These are phyloP conservation scores for Caenorhabditis tropicalis DNA, from an alignment of 1,140 invertebrate genomes.

Conservation along the genomic window DNA sequence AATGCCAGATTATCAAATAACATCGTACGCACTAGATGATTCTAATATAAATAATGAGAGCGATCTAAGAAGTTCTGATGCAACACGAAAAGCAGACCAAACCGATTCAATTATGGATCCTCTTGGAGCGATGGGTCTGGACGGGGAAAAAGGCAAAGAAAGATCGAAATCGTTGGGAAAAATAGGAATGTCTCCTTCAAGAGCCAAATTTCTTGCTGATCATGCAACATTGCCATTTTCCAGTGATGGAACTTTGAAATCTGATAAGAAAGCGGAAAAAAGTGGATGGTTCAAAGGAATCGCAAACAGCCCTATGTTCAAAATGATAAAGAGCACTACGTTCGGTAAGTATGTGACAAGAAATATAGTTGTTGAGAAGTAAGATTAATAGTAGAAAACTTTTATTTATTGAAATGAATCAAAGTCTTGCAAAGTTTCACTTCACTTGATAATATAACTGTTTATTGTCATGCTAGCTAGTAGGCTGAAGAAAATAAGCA, in stretches of 20 bases:
- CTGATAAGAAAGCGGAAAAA: constrained; percentile 55
- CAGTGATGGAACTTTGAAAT: constrained; percentile 51
- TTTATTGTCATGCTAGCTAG: too few species aligned
- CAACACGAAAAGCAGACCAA: too few species aligned
- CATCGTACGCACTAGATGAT: background rate
- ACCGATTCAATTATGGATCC: constrained; percentile 17
- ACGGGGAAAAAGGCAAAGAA: background rate
- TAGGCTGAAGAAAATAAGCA: too few species aligned
- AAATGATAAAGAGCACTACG: constrained; percentile 64
- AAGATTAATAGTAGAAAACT: background rate
- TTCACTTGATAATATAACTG: too few species aligned
- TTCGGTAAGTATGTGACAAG: constrained; percentile 58
- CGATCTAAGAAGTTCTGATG: background rate
- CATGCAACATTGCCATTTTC: constrained; percentile 62
- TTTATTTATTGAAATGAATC: too few species aligned
- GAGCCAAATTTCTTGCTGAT: constrained; percentile 64
- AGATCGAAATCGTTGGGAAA: constrained; percentile 24
- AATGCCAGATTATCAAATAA: background rate
- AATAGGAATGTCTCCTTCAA: constrained; percentile 64
- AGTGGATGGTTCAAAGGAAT: constrained; percentile 65
- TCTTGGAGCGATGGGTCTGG: constrained; percentile 29
- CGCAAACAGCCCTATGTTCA: constrained; percentile 62
- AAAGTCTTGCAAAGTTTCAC: too few species aligned
- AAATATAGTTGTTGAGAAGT: background rate
- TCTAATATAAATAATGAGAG: background rate